A percentile compares a stretch with the other conserved stretches of the same genome.
Evolutionary conservation across 1,140 invertebrate species (phyloP).

Genomic region (Temnothorax nylanderi): DNA sequence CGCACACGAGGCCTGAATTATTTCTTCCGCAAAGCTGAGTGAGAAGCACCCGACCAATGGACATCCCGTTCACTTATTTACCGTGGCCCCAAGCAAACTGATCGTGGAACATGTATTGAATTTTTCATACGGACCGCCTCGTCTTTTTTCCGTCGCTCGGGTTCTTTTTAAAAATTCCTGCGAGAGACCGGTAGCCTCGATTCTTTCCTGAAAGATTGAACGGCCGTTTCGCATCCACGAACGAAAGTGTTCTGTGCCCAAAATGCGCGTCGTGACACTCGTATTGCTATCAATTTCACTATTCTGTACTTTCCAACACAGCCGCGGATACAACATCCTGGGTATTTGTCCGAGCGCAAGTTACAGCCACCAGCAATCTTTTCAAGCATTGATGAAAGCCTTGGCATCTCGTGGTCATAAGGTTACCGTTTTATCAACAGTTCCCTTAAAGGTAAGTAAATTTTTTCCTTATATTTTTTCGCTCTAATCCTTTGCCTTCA

Average conservation of each 20-base stretch:
- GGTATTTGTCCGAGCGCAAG: constrained; percentile 86
- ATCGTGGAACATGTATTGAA: constrained; percentile 69
- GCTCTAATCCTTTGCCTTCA: background rate
- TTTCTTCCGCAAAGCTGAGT: constrained; percentile 56
- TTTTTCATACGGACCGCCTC: constrained; percentile 60
- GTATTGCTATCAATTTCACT: constrained; percentile 49
- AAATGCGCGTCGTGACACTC: constrained; percentile 55
- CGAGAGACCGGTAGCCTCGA: constrained; percentile 55
- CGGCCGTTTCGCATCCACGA: constrained; percentile 47
- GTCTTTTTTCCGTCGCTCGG: constrained; percentile 13
- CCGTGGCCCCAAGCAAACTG: constrained; percentile 55
- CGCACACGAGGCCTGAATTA: constrained; percentile 59
- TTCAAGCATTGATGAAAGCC: constrained; percentile 86
- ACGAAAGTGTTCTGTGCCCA: constrained; percentile 33
- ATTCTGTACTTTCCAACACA: constrained; percentile 12
- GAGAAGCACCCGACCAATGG: constrained; percentile 62
- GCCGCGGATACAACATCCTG: constrained; percentile 76
- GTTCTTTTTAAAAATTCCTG: constrained; percentile 55
- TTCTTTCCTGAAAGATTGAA: constrained; percentile 67
- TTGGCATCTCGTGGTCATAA: constrained; percentile 87
- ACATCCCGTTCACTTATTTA: constrained; percentile 68
- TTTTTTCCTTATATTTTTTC: background rate
- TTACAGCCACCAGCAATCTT: constrained; percentile 88
- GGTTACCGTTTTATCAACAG: constrained; percentile 87
- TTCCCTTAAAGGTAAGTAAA: constrained; percentile 82